Percentiles rank a stretch among this genome's conserved stretches.
Evolutionary conservation across 2,113 vertebrate species (phyloP).

Genomic region (Oncorhynchus kisutch): DNA sequence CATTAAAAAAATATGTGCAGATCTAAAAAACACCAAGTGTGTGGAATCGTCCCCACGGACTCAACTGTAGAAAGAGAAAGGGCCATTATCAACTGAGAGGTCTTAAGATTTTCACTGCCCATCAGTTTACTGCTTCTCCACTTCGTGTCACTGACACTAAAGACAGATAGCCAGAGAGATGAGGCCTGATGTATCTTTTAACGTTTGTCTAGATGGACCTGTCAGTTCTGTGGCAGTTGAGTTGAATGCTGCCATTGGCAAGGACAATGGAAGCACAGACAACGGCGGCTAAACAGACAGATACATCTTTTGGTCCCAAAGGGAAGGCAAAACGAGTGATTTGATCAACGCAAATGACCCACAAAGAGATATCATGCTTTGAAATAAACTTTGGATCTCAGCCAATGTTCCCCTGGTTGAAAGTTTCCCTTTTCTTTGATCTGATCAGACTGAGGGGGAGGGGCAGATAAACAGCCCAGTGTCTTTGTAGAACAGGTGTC

Average conservation of each 20-base stretch:
- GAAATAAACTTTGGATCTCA: conserved; percentile 54
- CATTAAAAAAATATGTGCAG: not conserved
- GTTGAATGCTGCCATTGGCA: conserved; percentile 7
- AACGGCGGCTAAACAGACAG: not conserved
- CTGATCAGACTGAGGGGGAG: conserved; percentile 21
- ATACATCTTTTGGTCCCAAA: not conserved
- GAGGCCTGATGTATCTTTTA: conserved; percentile 19
- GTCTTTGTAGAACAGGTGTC: conserved; percentile 57
- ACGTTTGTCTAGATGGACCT: conserved; percentile 35
- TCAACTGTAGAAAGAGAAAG: conserved; percentile 6
- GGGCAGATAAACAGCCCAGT: conserved; percentile 22
- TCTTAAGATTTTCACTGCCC: not conserved
- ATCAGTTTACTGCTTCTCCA: conserved; percentile 16
- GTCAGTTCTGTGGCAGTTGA: conserved; percentile 6
- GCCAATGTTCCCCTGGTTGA: conserved; percentile 28
- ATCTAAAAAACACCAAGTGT: conserved; percentile 1
- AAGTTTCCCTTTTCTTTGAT: conserved; percentile 62
- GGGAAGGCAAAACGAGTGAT: not conserved
- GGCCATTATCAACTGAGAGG: conserved; percentile 29
- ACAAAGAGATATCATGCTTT: conserved; percentile 16
- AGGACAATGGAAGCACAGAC: not conserved
- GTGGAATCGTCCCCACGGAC: not conserved
- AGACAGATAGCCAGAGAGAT: conserved; percentile 25
- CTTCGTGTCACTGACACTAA: conserved; percentile 24
- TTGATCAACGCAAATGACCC: not conserved